Base-by-base conservation (phyloP, 2,113 vertebrate species). In the Cettia cetti region DNA sequence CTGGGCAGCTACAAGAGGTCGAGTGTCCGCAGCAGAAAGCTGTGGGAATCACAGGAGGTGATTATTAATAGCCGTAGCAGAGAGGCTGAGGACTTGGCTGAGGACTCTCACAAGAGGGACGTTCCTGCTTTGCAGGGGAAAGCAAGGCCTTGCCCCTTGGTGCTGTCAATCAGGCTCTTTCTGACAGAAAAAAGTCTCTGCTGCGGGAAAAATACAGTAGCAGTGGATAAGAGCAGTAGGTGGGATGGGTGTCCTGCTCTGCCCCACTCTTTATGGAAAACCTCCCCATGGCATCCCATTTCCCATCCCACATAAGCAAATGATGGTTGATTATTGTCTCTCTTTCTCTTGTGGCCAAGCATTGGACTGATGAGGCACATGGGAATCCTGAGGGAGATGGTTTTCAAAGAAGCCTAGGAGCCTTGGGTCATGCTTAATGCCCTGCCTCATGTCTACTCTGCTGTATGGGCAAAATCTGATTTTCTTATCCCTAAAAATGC, bases 11-110 rank as follows among this genome's bases (percentile, higher is more conserved):
- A 91, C 68, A 27, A 22, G 75, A 37, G 90, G 88, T 85, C 91
- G 93, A 90, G 78, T 52, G 54, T 76, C 75, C 1, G 0, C 90
- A 64, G n/a, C 93, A 88, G 86, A 78, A 83, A 94, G 94, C 79
- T 71, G 80, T 74, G 90, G 81, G 87, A 89, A 82, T 78, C 90
- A 80, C 2, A 18, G 92, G 85, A 88, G 88, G 90, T 56, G 74
- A 79, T 91, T 95, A 96, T 95, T 95, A 91, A 94, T 94, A 94
- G 93, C 65, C 50, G 2, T 9, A 49, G 86, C 77, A 30, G 89
- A 52, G 83, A 76, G 65, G 76, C 60, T 70, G 79, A 91, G 86
- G 61, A 7, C 66, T 94, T 92, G 90, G 92, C 89, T n/a, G n/a
- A 91, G 83, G 69, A 53, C 85, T 92, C 81, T 60, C 83, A 16